Evolutionary conservation across 2,113 vertebrate genomes (phyloP).

Genomic region (Xenotilapia flavipinnis): DNA sequence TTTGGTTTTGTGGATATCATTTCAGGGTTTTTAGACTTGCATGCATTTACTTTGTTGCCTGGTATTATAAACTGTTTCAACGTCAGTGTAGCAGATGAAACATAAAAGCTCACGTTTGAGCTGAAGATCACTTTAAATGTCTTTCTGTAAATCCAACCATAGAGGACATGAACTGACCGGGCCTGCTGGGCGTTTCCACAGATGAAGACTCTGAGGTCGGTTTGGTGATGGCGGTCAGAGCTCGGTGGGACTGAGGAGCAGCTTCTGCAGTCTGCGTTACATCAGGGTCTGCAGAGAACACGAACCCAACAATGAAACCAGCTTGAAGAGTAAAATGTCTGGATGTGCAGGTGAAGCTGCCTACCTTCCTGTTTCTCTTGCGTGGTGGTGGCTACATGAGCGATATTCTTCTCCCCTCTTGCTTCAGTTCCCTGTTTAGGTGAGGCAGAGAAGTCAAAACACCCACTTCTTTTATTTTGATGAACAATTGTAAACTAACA

Average conservation of each 20-base stretch:
- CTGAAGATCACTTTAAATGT: background rate
- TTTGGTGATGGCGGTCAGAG: conserved; percentile 7
- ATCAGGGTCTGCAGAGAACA: background rate
- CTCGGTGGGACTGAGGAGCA: background rate
- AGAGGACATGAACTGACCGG: background rate
- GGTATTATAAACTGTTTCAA: background rate
- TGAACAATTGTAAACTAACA: background rate
- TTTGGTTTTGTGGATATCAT: background rate
- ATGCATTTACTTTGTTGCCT: background rate
- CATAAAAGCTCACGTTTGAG: background rate
- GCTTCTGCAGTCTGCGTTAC: background rate
- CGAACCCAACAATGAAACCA: background rate
- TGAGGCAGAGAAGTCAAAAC: background rate
- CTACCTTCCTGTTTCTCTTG: conserved; percentile 23
- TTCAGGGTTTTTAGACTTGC: background rate
- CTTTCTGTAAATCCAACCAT: background rate
- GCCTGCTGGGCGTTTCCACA: background rate
- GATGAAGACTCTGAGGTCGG: background rate
- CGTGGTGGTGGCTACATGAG: background rate
- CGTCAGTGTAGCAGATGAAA: background rate
- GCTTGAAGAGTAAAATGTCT: background rate
- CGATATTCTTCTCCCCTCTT: conserved; percentile 12
- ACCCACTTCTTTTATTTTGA: background rate
- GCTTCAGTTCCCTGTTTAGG: conserved; percentile 22
- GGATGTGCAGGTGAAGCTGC: background rate